Evolutionary conservation across 2,797 vertebrate genomes (phyloP).

Genomic region (Argentina silus): DNA sequence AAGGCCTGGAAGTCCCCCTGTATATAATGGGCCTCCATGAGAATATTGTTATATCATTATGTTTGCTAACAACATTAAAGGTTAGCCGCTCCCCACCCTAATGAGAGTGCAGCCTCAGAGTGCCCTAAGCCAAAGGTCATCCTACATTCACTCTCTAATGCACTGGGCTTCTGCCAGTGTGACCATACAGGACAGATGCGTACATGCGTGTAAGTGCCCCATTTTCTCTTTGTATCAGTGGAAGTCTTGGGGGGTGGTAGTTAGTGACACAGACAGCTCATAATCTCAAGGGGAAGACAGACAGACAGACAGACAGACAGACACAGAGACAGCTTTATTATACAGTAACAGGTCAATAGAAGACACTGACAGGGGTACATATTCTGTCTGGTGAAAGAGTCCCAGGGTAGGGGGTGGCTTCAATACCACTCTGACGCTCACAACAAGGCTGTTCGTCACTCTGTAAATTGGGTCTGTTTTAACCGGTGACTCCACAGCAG

Average conservation of each 20-base stretch:
- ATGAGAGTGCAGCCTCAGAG: background rate
- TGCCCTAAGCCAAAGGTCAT: constrained; percentile 31
- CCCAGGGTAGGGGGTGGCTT: no score
- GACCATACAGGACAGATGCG: constrained; percentile 47
- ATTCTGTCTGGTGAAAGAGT: no score
- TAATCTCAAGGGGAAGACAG: background rate
- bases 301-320: background rate
- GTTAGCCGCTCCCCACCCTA: background rate
- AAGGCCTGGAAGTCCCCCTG: background rate
- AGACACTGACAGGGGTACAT: background rate
- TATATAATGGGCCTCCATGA: no score
- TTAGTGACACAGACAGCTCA: background rate
- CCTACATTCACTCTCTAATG: constrained; percentile 61
- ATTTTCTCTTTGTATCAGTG: constrained; percentile 43
- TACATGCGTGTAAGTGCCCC: constrained; percentile 46
- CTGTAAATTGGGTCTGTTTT: background rate
- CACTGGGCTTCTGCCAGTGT: constrained; percentile 32
- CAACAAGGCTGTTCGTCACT: background rate
- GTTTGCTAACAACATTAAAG: background rate
- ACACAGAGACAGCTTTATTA: background rate
- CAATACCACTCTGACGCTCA: no score
- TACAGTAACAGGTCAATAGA: background rate
- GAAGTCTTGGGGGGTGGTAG: background rate
- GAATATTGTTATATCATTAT: background rate
- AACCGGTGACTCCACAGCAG: no score